Evolutionary conservation across 2,888 invertebrate species (phyloP).

Genomic region (Acrocera orbiculus): DNA sequence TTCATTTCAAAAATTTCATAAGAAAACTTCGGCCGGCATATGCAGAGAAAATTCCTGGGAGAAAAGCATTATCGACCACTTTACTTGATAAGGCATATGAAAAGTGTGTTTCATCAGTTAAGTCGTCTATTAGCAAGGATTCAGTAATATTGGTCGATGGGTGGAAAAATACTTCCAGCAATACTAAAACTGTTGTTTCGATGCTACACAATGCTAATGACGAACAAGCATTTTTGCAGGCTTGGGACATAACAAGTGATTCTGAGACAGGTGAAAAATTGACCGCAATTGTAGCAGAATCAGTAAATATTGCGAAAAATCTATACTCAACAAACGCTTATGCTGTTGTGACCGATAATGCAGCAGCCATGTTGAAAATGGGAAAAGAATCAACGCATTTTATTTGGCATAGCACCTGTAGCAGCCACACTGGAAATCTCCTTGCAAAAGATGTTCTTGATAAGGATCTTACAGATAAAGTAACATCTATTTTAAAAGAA

Average conservation of each 20-base stretch:
- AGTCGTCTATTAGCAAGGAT: not conserved
- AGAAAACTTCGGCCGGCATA: not conserved
- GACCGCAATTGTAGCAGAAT: constrained; percentile 1
- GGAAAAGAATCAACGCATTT: constrained; percentile 11
- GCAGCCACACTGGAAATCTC: constrained; percentile 15
- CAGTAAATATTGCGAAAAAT: constrained; percentile 10
- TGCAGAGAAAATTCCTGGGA: not conserved
- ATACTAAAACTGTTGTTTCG: constrained; percentile 8
- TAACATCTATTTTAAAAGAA: constrained; percentile 8
- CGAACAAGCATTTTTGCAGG: constrained; percentile 11
- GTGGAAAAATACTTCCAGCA: constrained; percentile 11
- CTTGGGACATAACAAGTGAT: constrained; percentile 11
- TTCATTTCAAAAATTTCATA: not conserved
- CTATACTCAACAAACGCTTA: constrained; percentile 11
- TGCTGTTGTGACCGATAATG: constrained; percentile 16
- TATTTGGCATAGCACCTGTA: constrained; percentile 15
- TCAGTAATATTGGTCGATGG: constrained; percentile 11
- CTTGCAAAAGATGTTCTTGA: constrained; percentile 13
- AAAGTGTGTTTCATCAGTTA: constrained; percentile 1
- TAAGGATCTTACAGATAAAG: constrained; percentile 8
- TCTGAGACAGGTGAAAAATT: constrained; percentile 8
- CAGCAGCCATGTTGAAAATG: constrained; percentile 14
- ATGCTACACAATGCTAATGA: constrained; percentile 8
- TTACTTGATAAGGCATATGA: constrained; percentile 4
- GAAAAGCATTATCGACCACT: constrained; percentile 2